Conservation (phyloP, 53 echinoderm and acorn worm genomes). For the Glandiceps talaboti region DNA sequence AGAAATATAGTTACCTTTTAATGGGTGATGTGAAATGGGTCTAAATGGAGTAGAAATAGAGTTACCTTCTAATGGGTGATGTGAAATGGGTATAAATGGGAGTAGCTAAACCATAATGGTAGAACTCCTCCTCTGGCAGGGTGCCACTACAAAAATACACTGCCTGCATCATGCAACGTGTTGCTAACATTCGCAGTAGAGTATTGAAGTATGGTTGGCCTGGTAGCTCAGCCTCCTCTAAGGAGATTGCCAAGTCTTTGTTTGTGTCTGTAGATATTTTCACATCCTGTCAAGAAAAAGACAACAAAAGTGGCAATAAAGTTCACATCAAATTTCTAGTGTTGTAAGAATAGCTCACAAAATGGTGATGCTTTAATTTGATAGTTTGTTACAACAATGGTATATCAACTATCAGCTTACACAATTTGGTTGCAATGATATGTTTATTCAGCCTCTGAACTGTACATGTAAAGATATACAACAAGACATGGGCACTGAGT, state of each 20-base stretch:
- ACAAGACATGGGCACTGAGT: no score
- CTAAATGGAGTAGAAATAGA: no score
- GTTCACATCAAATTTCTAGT: no score
- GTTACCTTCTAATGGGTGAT: constrained; percentile 93
- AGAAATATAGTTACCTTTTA: constrained; percentile 51
- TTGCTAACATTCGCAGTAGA: constrained; percentile 88
- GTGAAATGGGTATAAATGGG: constrained; percentile 99
- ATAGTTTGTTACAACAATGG: no score
- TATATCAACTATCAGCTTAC: no score
- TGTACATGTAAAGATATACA: no score
- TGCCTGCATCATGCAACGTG: constrained; percentile 93
- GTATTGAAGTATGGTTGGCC: constrained; percentile 75
- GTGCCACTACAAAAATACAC: constrained; percentile 96
- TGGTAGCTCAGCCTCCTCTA: constrained; percentile 65
- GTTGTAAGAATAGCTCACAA: no score
- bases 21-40: constrained; percentile 98
- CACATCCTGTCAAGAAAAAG: no score
- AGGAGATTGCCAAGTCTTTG: constrained; percentile 54
- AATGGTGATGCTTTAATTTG: no score
- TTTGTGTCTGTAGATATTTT: constrained; percentile 69
- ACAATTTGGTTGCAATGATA: no score
- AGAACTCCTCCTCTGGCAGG: constrained; percentile 59
- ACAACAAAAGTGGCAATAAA: no score
- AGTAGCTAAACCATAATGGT: constrained; percentile 85
- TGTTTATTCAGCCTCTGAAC: no score